Conservation (phyloP, 2,797 vertebrate species). For the Pangasius mekongensis region DNA sequence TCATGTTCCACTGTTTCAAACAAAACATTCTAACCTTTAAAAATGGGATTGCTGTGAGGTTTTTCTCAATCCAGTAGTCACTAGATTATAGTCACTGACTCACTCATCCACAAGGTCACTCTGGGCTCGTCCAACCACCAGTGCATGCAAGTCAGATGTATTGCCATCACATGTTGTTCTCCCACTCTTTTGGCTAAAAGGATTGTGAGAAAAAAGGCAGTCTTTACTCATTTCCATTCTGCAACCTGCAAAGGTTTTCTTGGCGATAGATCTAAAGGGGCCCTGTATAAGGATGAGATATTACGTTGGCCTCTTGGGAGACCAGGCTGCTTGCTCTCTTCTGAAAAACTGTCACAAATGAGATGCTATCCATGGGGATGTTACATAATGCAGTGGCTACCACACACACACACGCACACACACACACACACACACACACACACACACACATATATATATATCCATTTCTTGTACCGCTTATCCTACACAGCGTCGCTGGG, state of each 20-base stretch:
- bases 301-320: background rate
- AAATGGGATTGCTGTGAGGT: background rate
- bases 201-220: background rate
- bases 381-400: background rate
- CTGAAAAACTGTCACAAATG: too few relatives aligned
- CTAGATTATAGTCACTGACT: background rate
- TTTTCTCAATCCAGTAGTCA: background rate
- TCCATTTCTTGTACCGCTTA: background rate
- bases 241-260: background rate
- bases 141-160: background rate
- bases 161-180: background rate
- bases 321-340: background rate
- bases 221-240: background rate
- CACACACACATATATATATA: too few relatives aligned
- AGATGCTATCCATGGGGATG: background rate
- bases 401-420: too few relatives aligned
- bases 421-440: background rate
- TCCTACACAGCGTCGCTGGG: too few relatives aligned
- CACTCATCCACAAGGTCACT: background rate
- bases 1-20: background rate
- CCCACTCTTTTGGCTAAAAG: background rate
- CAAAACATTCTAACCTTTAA: background rate
- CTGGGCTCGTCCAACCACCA: background rate
- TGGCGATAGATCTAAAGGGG: background rate
- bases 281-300: background rate